phyloP scores from a whole-genome alignment of 2,797 vertebrate species.

The Poecile montanus region DNA sequence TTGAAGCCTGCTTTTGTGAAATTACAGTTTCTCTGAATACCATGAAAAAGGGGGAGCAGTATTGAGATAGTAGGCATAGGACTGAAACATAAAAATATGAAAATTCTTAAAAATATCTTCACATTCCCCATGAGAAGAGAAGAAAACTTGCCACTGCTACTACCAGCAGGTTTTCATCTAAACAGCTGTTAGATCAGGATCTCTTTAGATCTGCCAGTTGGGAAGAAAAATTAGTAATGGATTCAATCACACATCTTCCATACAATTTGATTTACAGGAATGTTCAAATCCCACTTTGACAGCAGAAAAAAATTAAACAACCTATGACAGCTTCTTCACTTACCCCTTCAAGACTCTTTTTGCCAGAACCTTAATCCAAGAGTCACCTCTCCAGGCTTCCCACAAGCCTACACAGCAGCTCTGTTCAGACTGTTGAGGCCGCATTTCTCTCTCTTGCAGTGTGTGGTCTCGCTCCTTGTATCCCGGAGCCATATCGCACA shows the following conservation, averaged over 20 bases:
- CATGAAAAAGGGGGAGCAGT: not conserved
- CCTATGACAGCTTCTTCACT: conserved; percentile 5
- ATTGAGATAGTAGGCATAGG: not conserved
- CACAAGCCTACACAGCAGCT: not conserved
- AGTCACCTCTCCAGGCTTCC: not conserved
- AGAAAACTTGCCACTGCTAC: not conserved
- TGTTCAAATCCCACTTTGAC: not conserved
- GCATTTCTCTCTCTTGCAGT: not conserved
- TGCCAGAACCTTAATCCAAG: conserved; percentile 15
- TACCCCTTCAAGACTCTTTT: not conserved
- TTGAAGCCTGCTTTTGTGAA: not conserved
- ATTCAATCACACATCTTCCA: not conserved
- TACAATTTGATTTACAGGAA: not conserved
- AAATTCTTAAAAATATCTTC: not conserved
- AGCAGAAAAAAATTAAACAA: not conserved
- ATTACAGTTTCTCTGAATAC: not conserved
- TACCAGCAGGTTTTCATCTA: not conserved
- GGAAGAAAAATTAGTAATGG: not conserved
- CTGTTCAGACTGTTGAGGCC: not conserved
- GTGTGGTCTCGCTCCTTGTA: not conserved
- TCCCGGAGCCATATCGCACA: not conserved
- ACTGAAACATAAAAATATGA: not conserved
- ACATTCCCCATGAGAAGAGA: not conserved
- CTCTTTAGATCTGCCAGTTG: not conserved
- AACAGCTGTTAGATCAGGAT: not conserved